phyloP scores from a whole-genome alignment of 2,888 invertebrate genomes.

The Tetramorium bicarinatum region DNA sequence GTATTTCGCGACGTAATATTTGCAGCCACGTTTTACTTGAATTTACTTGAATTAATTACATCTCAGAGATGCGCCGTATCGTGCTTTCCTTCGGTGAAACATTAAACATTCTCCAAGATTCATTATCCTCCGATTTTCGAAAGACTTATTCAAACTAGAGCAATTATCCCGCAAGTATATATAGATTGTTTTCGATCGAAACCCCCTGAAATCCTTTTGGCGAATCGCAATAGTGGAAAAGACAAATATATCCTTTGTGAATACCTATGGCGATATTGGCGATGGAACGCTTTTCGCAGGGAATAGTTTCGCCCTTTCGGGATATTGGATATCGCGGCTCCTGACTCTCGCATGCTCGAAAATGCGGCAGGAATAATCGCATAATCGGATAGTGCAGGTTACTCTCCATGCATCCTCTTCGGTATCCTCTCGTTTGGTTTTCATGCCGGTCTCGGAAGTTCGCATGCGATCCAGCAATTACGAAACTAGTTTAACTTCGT shows the following conservation, averaged over 20 bases:
- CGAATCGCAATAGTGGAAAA: background rate
- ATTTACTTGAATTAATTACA: conserved; percentile 3
- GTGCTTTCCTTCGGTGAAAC: background rate
- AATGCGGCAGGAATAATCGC: conserved; percentile 65
- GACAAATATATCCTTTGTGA: conserved; percentile 30
- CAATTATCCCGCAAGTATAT: background rate
- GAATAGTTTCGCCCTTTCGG: conserved; percentile 29
- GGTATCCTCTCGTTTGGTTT: conserved; percentile 30
- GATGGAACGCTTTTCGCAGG: conserved; percentile 19
- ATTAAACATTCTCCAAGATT: background rate
- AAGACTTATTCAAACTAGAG: background rate
- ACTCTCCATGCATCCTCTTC: conserved; percentile 21
- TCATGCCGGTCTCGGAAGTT: conserved; percentile 35
- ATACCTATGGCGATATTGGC: too few species aligned
- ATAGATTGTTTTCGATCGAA: background rate
- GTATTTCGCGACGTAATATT: background rate
- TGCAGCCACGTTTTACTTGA: background rate
- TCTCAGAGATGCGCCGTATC: background rate
- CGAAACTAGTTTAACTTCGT: conserved; percentile 68
- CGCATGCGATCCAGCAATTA: conserved; percentile 65
- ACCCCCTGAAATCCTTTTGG: background rate
- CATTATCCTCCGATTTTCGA: background rate
- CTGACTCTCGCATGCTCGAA: conserved; percentile 35
- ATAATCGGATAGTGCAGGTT: conserved; percentile 56
- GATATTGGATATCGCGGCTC: conserved; percentile 42